phyloP scores from a whole-genome alignment of 2,797 vertebrate species.

The Pangasius macronema region DNA sequence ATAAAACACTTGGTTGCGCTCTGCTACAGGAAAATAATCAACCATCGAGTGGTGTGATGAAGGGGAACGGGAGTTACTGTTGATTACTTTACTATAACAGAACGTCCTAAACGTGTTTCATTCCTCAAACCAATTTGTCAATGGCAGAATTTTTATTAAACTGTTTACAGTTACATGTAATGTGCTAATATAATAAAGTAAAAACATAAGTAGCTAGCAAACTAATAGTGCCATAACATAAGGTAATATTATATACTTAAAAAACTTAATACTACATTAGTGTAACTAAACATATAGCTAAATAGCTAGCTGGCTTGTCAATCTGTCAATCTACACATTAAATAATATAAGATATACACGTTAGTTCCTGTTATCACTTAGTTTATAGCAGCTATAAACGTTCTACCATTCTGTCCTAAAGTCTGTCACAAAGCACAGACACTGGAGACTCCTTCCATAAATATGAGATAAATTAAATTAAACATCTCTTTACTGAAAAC shows the following conservation, averaged over 20 bases:
- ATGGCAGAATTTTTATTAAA: neutral
- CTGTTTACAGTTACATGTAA: neutral
- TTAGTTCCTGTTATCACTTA: neutral
- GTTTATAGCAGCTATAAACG: neutral
- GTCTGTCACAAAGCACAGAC: neutral
- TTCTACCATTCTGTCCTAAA: neutral
- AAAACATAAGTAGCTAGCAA: neutral
- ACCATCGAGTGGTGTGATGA: neutral
- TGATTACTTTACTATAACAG: neutral
- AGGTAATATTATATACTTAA: too few relatives aligned
- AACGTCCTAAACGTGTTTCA: neutral
- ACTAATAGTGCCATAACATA: neutral
- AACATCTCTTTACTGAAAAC: neutral
- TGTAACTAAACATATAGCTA: neutral
- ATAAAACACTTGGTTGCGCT: neutral
- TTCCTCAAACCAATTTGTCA: neutral
- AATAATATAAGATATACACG: neutral
- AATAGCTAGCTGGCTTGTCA: neutral
- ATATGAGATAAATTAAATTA: neutral
- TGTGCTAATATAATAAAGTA: neutral
- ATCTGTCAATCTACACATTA: neutral
- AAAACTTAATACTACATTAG: neutral
- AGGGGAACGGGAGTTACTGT: neutral
- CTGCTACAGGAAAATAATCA: neutral
- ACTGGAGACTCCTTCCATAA: neutral